A percentile compares a stretch with the other conserved stretches of the same genome.
Evolutionary conservation across 2,113 vertebrate genomes (phyloP).

Genomic region (Tautogolabrus adspersus): DNA sequence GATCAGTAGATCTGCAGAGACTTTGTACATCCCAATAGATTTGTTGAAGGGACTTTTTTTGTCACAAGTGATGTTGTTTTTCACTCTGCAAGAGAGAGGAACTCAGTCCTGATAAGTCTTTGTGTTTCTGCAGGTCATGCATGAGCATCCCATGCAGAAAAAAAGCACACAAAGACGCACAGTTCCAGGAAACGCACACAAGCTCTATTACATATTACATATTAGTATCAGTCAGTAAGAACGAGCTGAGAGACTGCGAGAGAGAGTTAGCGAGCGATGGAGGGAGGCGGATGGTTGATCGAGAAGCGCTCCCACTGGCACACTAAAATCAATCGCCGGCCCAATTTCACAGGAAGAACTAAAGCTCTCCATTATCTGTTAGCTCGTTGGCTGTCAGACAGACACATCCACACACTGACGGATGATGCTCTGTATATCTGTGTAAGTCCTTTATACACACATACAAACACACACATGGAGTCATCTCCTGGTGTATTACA

Average conservation of each 20-base stretch:
- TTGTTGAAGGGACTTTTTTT: constrained; percentile 64
- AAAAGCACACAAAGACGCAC: not conserved
- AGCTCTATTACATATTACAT: too few relatives aligned
- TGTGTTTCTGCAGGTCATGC: constrained; percentile 70
- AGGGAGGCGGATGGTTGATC: constrained; percentile 62
- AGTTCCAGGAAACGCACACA: constrained; percentile 8
- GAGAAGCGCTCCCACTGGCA: constrained; percentile 62
- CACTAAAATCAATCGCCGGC: constrained; percentile 70
- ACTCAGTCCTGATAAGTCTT: constrained; percentile 77
- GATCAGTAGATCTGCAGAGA: constrained; percentile 27
- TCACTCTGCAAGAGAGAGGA: constrained; percentile 62
- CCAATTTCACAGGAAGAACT: constrained; percentile 77
- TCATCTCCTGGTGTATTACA: constrained; percentile 47
- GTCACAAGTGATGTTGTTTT: constrained; percentile 59
- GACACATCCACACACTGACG: not conserved
- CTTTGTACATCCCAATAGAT: constrained; percentile 29
- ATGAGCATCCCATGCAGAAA: constrained; percentile 52
- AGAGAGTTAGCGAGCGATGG: constrained; percentile 20
- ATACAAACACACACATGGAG: not conserved
- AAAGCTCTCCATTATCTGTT: constrained; percentile 76
- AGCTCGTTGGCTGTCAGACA: constrained; percentile 65
- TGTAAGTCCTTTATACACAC: constrained; percentile 2
- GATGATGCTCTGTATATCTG: constrained; percentile 36
- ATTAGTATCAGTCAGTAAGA: constrained; percentile 74
- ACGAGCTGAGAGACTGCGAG: constrained; percentile 46